phyloP scores from a whole-genome alignment of 2,113 vertebrate genomes.

The Panurus biarmicus region DNA sequence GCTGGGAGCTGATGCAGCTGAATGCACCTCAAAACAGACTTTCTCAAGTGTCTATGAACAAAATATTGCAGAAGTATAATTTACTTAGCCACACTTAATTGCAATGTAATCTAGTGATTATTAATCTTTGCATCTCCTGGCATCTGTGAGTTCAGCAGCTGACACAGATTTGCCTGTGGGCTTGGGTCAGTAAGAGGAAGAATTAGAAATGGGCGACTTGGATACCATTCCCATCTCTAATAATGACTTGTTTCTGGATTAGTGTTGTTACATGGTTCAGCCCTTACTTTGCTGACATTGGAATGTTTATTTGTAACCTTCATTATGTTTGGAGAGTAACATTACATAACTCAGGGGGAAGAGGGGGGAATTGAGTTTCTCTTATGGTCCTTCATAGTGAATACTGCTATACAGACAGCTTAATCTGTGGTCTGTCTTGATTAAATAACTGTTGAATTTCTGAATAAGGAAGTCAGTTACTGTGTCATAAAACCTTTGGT shows the following conservation, averaged over 20 bases:
- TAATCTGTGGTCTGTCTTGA: background rate
- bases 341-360: background rate
- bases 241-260: background rate
- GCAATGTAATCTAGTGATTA: background rate
- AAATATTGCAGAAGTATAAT: background rate
- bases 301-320: background rate
- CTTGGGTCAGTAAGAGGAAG: background rate
- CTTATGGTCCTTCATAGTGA: background rate
- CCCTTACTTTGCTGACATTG: background rate
- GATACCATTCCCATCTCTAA: background rate
- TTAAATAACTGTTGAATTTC: background rate
- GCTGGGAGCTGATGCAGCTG: background rate
- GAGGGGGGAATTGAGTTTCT: fast-evolving
- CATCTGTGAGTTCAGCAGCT: background rate
- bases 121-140: background rate
- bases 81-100: background rate
- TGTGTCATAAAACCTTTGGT: background rate
- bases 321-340: background rate
- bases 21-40: background rate
- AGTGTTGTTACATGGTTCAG: background rate
- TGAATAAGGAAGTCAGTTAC: background rate
- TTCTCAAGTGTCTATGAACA: background rate
- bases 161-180: background rate
- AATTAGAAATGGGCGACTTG: background rate
- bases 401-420: background rate